Conservation (phyloP, 2,888 invertebrate species). For the Carpatolechia fugitivella region DNA sequence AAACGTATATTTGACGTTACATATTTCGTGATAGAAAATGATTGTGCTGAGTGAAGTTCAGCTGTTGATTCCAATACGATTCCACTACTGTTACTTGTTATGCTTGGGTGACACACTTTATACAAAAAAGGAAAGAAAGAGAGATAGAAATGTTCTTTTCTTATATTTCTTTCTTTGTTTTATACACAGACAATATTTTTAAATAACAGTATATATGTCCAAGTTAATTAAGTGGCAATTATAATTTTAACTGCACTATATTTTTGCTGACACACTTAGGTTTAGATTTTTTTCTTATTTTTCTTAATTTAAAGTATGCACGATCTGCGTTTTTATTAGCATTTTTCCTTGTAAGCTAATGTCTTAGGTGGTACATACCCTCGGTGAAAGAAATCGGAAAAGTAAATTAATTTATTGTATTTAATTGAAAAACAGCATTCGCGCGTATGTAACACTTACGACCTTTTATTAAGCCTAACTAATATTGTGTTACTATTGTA, state of each 20-base stretch:
- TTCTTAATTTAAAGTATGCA: slow-evolving; percentile 73
- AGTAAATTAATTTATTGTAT: slow-evolving; percentile 52
- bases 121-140: slow-evolving; percentile 35
- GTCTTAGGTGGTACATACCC: slow-evolving; percentile 47
- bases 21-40: background rate
- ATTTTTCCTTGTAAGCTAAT: slow-evolving; percentile 51
- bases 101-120: slow-evolving; percentile 74
- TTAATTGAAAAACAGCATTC: slow-evolving; percentile 27
- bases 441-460: slow-evolving; percentile 46
- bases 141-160: no score
- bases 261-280: slow-evolving; percentile 78
- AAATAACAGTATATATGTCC: slow-evolving; percentile 72
- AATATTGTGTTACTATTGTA: slow-evolving; percentile 71
- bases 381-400: slow-evolving; percentile 37
- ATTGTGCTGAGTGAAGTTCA: background rate
- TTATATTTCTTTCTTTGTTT: slow-evolving; percentile 20
- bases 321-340: slow-evolving; percentile 77
- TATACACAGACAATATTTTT: slow-evolving; percentile 78
- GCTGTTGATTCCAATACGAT: slow-evolving; percentile 16
- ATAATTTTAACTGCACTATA: slow-evolving; percentile 75
- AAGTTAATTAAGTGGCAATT: slow-evolving; percentile 76
- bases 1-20: background rate
- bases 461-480: slow-evolving; percentile 58
- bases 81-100: slow-evolving; percentile 59
- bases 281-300: slow-evolving; percentile 56